Evolutionary conservation across 2,888 invertebrate genomes (phyloP).

Genomic region (Hyles lineata): DNA sequence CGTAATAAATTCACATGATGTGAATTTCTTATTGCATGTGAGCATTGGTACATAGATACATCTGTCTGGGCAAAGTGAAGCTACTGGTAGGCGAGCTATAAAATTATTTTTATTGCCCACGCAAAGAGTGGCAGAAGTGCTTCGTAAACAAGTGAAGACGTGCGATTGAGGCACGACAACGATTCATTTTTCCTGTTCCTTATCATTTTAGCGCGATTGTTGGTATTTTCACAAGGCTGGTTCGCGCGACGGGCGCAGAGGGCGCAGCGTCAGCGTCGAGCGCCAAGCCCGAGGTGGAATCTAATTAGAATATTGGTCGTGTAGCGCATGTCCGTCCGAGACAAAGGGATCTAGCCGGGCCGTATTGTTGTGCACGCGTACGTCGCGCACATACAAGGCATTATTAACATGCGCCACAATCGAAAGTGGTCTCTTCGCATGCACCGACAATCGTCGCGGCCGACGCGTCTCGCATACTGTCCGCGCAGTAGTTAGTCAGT

Average conservation of each 20-base stretch:
- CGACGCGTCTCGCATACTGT: conserved; percentile 63
- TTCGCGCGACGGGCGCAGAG: background rate
- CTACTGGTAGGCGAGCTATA: conserved; percentile 38
- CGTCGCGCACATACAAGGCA: conserved; percentile 49
- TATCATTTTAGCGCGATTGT: conserved; percentile 7
- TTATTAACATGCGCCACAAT: conserved; percentile 64
- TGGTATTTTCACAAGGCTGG: background rate
- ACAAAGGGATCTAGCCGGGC: conserved; percentile 59
- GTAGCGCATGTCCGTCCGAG: conserved; percentile 51
- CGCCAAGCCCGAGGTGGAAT: conserved; percentile 22
- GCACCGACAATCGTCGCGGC: conserved; percentile 57
- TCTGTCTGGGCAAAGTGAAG: conserved; percentile 31
- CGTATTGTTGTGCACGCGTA: conserved; percentile 37
- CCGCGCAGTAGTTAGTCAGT: conserved; percentile 42
- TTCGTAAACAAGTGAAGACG: conserved; percentile 40
- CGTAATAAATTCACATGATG: background rate
- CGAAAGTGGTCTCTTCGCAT: conserved; percentile 77
- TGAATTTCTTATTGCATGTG: background rate
- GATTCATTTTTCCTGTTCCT: conserved; percentile 38
- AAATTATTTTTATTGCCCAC: conserved; percentile 41
- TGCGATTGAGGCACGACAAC: conserved; percentile 38
- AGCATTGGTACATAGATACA: conserved; percentile 25
- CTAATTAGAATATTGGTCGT: conserved; percentile 49
- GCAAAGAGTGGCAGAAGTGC: conserved; percentile 37
- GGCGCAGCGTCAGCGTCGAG: background rate